Conservation (phyloP, 2,113 vertebrate genomes). For the Chunga burmeisteri region DNA sequence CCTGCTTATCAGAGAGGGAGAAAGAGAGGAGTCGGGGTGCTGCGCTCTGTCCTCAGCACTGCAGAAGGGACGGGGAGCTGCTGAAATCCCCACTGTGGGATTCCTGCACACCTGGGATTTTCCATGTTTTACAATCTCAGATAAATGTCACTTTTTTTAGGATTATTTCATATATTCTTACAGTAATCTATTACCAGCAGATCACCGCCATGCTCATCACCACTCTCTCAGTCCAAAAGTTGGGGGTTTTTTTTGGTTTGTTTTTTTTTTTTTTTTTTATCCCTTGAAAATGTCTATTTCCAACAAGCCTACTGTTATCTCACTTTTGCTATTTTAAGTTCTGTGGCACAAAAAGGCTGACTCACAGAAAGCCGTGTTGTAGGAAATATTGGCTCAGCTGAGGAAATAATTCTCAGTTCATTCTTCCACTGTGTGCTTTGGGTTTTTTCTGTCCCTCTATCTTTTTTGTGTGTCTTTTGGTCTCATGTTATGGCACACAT, state of each 20-base stretch:
- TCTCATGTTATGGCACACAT: not conserved
- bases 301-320: slow-evolving; percentile 40
- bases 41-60: not conserved
- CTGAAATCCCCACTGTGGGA: not conserved
- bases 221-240: not conserved
- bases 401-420: slow-evolving; percentile 58
- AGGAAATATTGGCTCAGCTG: slow-evolving; percentile 56
- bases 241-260: not conserved
- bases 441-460: not conserved
- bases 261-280: not conserved
- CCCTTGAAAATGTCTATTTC: slow-evolving; percentile 38
- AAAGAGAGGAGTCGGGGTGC: not conserved
- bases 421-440: slow-evolving; percentile 2
- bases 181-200: not conserved
- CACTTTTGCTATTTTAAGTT: slow-evolving; percentile 60
- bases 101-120: not conserved
- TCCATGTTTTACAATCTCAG: not conserved
- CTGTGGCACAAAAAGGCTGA: slow-evolving; percentile 64
- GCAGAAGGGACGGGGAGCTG: not conserved
- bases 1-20: not conserved
- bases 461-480: not conserved
- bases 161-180: not conserved
- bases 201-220: not conserved
- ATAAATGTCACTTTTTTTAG: not conserved
- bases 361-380: slow-evolving; percentile 46